These are phyloP conservation scores for Omphaloscelis lunosa DNA, from an alignment of 2,888 invertebrate species.

Conservation along the genomic window DNA sequence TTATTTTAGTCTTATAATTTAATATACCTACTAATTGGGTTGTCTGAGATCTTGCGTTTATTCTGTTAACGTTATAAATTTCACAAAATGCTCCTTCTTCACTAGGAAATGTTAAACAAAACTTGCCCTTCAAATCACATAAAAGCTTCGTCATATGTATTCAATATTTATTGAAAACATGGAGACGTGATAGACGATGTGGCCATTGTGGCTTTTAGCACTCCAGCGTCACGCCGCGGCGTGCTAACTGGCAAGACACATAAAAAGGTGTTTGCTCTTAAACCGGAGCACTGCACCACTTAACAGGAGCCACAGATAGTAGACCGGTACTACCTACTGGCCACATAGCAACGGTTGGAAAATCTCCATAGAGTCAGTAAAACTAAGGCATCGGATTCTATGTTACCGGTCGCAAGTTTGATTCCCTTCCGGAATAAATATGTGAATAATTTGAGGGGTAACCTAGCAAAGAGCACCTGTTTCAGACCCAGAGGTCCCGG, in stretches of 20 bases:
- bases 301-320: constrained; percentile 22
- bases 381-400: not conserved
- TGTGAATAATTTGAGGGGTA: too few relatives aligned
- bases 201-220: constrained; percentile 73
- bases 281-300: constrained; percentile 67
- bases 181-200: constrained; percentile 40
- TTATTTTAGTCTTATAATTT: too few relatives aligned
- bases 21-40: too few relatives aligned
- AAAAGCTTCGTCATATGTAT: constrained; percentile 37
- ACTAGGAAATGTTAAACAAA: not conserved
- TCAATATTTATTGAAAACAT: constrained; percentile 49
- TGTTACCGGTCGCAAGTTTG: not conserved
- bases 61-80: too few relatives aligned
- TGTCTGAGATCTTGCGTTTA: too few relatives aligned
- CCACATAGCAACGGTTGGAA: constrained; percentile 41
- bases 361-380: not conserved
- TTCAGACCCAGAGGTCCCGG: too few relatives aligned
- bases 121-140: not conserved
- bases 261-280: constrained; percentile 64
- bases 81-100: not conserved
- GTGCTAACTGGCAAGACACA: constrained; percentile 68
- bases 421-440: too few relatives aligned
- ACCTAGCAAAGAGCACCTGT: too few relatives aligned
- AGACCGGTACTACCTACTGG: constrained; percentile 26
- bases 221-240: constrained; percentile 50